Conservation (phyloP, 1,140 invertebrate species). For the Heterodera schachtii region DNA sequence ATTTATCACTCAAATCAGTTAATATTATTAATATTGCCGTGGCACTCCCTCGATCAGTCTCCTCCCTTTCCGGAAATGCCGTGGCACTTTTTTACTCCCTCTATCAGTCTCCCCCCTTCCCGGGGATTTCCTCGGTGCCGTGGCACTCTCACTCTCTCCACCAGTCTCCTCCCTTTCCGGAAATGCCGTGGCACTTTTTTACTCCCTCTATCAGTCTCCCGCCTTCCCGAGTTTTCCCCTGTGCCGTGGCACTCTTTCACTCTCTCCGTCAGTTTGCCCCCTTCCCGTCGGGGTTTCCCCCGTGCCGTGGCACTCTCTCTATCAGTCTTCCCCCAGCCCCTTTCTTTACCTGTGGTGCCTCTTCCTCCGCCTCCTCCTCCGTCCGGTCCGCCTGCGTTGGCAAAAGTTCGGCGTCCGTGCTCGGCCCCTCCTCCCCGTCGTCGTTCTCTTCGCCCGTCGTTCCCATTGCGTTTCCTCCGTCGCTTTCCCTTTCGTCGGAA, state of each 20-base stretch:
- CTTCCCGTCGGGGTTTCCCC: conserved; percentile 3
- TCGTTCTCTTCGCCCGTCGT: not conserved
- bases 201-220: too few species aligned
- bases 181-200: too few species aligned
- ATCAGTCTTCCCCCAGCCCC: not conserved
- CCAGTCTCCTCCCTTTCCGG: too few species aligned
- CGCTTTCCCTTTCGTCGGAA: not conserved
- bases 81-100: too few species aligned
- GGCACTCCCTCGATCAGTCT: not conserved
- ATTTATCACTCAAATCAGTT: not conserved
- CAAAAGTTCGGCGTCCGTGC: not conserved
- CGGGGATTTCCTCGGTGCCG: too few species aligned
- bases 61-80: not conserved
- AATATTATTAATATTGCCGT: not conserved
- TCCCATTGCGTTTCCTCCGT: not conserved
- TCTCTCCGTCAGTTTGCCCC: not conserved
- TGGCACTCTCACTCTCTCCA: not conserved
- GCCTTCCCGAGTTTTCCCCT: too few species aligned
- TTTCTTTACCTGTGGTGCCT: not conserved
- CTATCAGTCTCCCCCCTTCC: too few species aligned
- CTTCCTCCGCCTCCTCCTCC: conserved; percentile 3
- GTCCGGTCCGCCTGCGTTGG: not conserved
- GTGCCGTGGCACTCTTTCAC: too few species aligned
- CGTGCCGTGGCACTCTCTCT: not conserved
- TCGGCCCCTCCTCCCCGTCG: conserved; percentile 2